A percentile compares a stretch with the other conserved stretches of the same genome.
Conservation (phyloP, 2,888 invertebrate species). For the Margaritifera margaritifera region DNA sequence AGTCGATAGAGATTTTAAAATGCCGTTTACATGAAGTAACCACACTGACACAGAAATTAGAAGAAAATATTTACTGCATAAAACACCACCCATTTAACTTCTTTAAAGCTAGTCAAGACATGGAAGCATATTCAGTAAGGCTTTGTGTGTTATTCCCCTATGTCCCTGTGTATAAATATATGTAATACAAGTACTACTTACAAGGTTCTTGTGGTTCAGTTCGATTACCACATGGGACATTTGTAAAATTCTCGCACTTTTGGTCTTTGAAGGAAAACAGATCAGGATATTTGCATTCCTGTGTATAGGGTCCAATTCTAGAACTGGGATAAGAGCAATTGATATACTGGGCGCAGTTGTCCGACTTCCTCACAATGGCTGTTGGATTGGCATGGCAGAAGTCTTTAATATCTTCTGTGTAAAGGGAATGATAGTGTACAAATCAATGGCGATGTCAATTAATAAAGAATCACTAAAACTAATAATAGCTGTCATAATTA, state of each 20-base stretch:
- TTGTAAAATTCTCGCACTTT: conserved; percentile 36
- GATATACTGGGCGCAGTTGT: conserved; percentile 39
- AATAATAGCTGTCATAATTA: no score
- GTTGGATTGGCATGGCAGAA: conserved; percentile 36
- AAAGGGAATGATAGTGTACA: background rate
- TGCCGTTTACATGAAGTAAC: no score
- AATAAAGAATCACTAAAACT: no score
- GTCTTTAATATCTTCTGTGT: conserved; percentile 34
- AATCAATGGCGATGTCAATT: no score
- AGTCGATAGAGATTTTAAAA: no score
- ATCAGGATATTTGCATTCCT: conserved; percentile 42
- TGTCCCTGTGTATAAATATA: background rate
- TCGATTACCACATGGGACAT: conserved; percentile 28
- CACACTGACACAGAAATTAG: no score
- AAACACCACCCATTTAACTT: no score
- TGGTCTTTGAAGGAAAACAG: conserved; percentile 28
- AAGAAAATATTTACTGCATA: no score
- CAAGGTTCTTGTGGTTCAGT: conserved; percentile 38
- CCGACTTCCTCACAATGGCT: conserved; percentile 23
- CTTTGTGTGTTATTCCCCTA: conserved; percentile 10
- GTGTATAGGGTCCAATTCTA: conserved; percentile 10
- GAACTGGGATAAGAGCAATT: conserved; percentile 27
- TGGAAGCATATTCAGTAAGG: background rate
- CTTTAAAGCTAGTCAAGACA: background rate
- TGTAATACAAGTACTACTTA: conserved; percentile 9